Conservation (phyloP, 2,797 vertebrate species). For the Philypnodon macrostomus region DNA sequence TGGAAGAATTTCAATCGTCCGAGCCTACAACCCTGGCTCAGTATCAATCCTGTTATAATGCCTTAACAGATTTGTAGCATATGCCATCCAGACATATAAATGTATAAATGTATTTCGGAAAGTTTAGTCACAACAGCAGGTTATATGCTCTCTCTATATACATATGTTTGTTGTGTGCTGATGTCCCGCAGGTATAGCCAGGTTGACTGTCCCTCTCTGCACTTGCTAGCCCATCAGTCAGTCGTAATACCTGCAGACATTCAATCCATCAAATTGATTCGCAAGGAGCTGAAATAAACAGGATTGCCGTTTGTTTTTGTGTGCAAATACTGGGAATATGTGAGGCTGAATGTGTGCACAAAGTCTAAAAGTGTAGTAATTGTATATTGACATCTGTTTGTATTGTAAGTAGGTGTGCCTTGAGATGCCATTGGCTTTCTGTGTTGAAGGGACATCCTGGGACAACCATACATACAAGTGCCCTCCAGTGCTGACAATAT, state of each 20-base stretch:
- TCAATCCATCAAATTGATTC: slow-evolving; percentile 74
- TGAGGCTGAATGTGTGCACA: slow-evolving; percentile 36
- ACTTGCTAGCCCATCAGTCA: slow-evolving; percentile 66
- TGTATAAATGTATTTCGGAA: slow-evolving; percentile 47
- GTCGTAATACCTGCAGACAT: slow-evolving; percentile 67
- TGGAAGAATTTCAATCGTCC: slow-evolving; percentile 52
- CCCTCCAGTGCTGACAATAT: slow-evolving; percentile 52
- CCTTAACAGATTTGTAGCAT: slow-evolving; percentile 37
- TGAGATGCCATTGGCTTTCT: no score
- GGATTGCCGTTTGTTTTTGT: slow-evolving; percentile 46
- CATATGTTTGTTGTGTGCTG: slow-evolving; percentile 17
- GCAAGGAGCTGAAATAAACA: slow-evolving; percentile 60
- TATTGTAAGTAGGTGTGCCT: slow-evolving; percentile 17
- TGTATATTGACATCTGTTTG: slow-evolving; percentile 44
- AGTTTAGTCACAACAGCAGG: no score
- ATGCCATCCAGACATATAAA: slow-evolving; percentile 49
- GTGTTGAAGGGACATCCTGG: slow-evolving; percentile 38
- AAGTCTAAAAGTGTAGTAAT: slow-evolving; percentile 20
- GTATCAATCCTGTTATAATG: slow-evolving; percentile 54
- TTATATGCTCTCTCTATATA: slow-evolving; percentile 11
- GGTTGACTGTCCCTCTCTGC: slow-evolving; percentile 40
- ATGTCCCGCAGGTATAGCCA: slow-evolving; percentile 40
- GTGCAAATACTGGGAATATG: slow-evolving; percentile 38
- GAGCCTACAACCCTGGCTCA: slow-evolving; percentile 54
- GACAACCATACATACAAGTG: slow-evolving; percentile 33